These are phyloP conservation scores for human DNA, from an alignment of 2,113 vertebrate species.

Conservation along the genomic window GRCh38 chr4:168408001-168408500, in stretches of 20 bases:
- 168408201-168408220: background rate
- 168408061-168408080: background rate
- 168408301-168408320: background rate
- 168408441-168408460: background rate
- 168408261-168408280: background rate
- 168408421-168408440: background rate
- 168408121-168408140: background rate
- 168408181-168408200: background rate
- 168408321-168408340: background rate
- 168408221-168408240: background rate
- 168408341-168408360: background rate
- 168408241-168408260: background rate
- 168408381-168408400: background rate
- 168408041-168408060: background rate
- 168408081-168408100: background rate
- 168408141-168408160: background rate
- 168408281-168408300: background rate
- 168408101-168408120: background rate
- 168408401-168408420: background rate
- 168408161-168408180: background rate
- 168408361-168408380: background rate
- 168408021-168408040: background rate
- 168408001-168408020: background rate
- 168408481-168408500: background rate
- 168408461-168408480: background rate